Evolutionary conservation across 2,888 invertebrate species (phyloP).

Genomic region (Acanthosepion esculentum): DNA sequence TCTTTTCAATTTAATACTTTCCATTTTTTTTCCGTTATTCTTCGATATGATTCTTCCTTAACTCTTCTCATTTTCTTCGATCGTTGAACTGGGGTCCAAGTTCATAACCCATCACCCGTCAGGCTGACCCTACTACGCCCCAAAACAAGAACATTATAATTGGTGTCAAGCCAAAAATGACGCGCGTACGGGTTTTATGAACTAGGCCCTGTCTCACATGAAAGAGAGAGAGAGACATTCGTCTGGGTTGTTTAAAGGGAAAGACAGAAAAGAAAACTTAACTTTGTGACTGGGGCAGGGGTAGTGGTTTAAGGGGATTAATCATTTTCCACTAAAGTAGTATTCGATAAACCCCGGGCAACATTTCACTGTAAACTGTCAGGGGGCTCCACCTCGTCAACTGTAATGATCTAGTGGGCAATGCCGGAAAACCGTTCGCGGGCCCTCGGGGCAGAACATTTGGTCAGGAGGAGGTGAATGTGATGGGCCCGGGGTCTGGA

Average conservation of each 20-base stretch:
- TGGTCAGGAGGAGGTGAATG: background rate
- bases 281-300: background rate
- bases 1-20: background rate
- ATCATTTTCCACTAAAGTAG: background rate
- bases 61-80: background rate
- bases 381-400: background rate
- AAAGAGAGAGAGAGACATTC: background rate
- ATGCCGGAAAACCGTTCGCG: slow-evolving; percentile 33
- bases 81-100: background rate
- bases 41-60: background rate
- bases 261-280: background rate
- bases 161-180: slow-evolving; percentile 12
- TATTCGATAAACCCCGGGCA: slow-evolving; percentile 21
- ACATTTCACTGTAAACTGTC: slow-evolving; percentile 33
- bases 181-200: slow-evolving; percentile 18
- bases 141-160: slow-evolving; percentile 20
- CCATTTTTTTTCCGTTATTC: background rate
- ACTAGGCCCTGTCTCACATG: background rate
- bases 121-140: background rate
- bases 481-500: slow-evolving; percentile 33
- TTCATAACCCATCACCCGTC: background rate
- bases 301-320: background rate
- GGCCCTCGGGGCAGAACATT: background rate
- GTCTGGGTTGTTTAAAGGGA: background rate
- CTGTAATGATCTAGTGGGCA: background rate